These are phyloP conservation scores for Poecilus cupreus DNA, from an alignment of 2,888 invertebrate genomes.

Conservation along the genomic window DNA sequence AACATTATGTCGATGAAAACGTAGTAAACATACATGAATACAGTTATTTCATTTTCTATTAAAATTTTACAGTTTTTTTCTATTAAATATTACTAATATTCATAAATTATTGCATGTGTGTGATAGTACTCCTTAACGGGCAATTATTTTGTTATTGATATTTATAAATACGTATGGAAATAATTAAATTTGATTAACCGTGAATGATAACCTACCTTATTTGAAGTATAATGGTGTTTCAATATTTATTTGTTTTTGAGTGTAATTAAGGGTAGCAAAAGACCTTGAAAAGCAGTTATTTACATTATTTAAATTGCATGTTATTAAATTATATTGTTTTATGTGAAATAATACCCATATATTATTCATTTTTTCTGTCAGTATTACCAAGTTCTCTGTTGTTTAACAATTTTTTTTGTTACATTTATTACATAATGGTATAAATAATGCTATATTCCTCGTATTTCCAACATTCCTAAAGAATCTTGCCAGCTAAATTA, in stretches of 20 bases:
- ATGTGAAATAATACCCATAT: not conserved
- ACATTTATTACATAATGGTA: constrained; percentile 22
- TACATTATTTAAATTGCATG: constrained; percentile 18
- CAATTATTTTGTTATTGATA: constrained; percentile 36
- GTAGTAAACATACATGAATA: constrained; percentile 59
- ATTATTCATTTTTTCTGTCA: constrained; percentile 32
- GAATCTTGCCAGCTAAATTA: constrained; percentile 31
- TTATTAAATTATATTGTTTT: constrained; percentile 31
- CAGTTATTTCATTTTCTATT: constrained; percentile 56
- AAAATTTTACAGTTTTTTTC: constrained; percentile 23
- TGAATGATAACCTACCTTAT: constrained; percentile 56
- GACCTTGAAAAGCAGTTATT: constrained; percentile 16
- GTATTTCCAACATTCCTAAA: constrained; percentile 17
- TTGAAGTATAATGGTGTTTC: constrained; percentile 41
- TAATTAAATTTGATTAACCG: constrained; percentile 42
- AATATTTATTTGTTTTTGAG: constrained; percentile 25
- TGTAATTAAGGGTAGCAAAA: constrained; percentile 2
- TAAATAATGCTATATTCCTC: constrained; percentile 5
- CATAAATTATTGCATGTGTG: not conserved
- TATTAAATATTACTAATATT: constrained; percentile 24
- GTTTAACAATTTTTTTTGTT: constrained; percentile 7
- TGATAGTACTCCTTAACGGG: not conserved
- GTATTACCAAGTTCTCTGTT: constrained; percentile 12
- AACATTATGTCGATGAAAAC: constrained; percentile 58
- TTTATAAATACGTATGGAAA: constrained; percentile 31